These are phyloP conservation scores for Myiozetetes cayanensis DNA, from an alignment of 2,113 vertebrate species.

Conservation along the genomic window DNA sequence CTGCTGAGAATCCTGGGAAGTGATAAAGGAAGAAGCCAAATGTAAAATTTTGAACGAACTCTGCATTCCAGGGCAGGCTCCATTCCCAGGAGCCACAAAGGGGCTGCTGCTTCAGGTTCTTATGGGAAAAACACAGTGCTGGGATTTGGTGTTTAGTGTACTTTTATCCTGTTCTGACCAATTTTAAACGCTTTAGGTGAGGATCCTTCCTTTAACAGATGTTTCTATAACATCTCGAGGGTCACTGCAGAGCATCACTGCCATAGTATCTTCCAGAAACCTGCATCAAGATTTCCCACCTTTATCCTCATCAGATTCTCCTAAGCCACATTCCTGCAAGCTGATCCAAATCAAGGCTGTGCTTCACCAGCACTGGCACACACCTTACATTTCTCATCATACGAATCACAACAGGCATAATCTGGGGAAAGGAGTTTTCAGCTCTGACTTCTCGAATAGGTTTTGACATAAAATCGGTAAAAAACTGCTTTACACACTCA, in stretches of 20 bases:
- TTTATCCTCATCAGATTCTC: background rate
- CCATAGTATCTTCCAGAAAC: background rate
- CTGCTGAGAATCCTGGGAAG: background rate
- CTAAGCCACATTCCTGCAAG: background rate
- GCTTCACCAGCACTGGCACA: background rate
- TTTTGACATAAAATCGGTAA: background rate
- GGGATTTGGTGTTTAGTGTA: background rate
- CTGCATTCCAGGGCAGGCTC: background rate
- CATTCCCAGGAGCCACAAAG: background rate
- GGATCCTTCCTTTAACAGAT: background rate
- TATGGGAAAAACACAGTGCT: background rate
- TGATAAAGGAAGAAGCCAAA: background rate
- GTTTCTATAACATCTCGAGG: accelerated
- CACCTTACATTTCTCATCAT: background rate
- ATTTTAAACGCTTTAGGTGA: background rate
- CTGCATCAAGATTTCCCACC: background rate
- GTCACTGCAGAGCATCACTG: background rate
- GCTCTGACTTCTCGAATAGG: background rate
- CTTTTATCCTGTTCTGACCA: background rate
- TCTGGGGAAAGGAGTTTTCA: background rate
- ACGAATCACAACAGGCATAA: background rate
- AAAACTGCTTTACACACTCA: background rate
- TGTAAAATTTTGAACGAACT: accelerated
- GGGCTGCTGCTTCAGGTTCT: background rate
- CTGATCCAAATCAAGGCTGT: background rate